Conservation (phyloP, 2,888 invertebrate species). For the Tethea ocularis region DNA sequence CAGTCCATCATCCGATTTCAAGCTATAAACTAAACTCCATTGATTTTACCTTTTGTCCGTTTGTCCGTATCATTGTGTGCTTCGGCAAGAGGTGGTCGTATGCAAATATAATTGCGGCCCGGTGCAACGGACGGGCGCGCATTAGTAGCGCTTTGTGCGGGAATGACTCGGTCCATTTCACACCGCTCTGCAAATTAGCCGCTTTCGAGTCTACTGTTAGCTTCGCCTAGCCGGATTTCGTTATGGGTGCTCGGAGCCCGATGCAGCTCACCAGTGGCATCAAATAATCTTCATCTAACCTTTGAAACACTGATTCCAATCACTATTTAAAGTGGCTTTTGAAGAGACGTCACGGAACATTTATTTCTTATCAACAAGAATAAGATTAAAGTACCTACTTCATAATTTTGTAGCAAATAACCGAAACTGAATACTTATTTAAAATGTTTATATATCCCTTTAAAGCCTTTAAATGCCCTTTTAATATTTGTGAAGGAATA, state of each 20-base stretch:
- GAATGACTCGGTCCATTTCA: conserved; percentile 77
- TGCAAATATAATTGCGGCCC: conserved; percentile 77
- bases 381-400: no score
- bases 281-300: conserved; percentile 2
- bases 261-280: not conserved
- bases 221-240: conserved; percentile 48
- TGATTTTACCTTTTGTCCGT: conserved; percentile 51
- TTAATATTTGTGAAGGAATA: not conserved
- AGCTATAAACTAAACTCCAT: conserved; percentile 37
- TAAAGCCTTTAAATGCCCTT: not conserved
- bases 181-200: conserved; percentile 70
- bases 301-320: not conserved
- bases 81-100: conserved; percentile 58
- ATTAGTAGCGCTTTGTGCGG: conserved; percentile 76
- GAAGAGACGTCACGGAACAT: not conserved
- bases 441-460: no score
- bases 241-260: conserved; percentile 20
- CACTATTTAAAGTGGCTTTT: not conserved
- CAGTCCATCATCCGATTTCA: conserved; percentile 29
- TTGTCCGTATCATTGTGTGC: conserved; percentile 48
- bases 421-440: not conserved
- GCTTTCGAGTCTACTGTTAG: conserved; percentile 54
- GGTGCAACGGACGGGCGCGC: conserved; percentile 67
- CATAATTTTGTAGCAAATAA: not conserved
- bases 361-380: no score